These are phyloP conservation scores for Epinotia brunnichana DNA, from an alignment of 2,888 invertebrate genomes.

Conservation along the genomic window DNA sequence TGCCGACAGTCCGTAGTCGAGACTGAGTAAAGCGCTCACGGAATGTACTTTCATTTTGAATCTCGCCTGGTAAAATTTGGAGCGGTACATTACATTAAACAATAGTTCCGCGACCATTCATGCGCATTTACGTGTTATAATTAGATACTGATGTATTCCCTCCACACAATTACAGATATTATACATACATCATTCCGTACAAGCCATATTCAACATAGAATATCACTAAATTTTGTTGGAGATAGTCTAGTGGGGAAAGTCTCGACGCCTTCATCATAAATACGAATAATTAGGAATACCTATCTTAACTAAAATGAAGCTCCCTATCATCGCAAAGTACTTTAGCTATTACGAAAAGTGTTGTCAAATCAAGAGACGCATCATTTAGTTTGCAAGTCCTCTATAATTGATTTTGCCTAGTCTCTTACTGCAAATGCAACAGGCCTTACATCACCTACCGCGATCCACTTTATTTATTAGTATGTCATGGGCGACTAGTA, in stretches of 20 bases:
- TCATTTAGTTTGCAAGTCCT: background rate
- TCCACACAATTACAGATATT: conserved; percentile 23
- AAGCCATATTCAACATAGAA: conserved; percentile 9
- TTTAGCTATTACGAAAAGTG: background rate
- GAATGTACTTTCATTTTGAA: background rate
- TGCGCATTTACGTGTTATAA: background rate
- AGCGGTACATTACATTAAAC: background rate
- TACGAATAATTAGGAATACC: conserved; percentile 5
- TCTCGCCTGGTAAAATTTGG: background rate
- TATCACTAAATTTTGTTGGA: conserved; percentile 22
- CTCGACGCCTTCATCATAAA: background rate
- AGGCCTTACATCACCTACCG: conserved; percentile 8
- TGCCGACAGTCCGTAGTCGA: too few relatives aligned
- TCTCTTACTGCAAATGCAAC: background rate
- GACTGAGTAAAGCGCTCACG: too few relatives aligned
- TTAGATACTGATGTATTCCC: conserved; percentile 39
- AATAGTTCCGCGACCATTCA: conserved; percentile 19
- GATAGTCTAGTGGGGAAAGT: conserved; percentile 5
- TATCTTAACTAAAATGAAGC: background rate
- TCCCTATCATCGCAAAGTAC: background rate
- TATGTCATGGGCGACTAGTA: conserved; percentile 59
- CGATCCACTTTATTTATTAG: background rate
- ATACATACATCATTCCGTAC: conserved; percentile 29
- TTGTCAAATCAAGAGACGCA: background rate
- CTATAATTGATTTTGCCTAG: background rate